Conservation (phyloP, 2,113 vertebrate genomes). For the Dermatemys mawii region DNA sequence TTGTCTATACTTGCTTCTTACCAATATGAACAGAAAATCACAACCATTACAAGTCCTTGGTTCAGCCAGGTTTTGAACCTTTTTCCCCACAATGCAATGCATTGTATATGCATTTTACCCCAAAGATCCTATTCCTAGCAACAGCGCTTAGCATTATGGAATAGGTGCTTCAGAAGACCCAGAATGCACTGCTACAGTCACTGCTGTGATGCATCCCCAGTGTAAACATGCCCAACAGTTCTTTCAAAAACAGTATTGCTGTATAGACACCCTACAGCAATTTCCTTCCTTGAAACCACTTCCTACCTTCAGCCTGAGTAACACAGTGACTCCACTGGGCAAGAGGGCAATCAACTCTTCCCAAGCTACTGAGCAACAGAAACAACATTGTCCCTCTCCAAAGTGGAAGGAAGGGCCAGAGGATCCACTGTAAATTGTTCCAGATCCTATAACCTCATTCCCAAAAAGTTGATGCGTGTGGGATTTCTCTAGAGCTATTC, state of each 20-base stretch:
- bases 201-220: neutral
- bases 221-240: neutral
- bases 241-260: neutral
- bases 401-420: neutral
- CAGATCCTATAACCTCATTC: neutral
- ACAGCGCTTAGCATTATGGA: neutral
- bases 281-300: slow-evolving; percentile 7
- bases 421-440: slow-evolving; percentile 9
- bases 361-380: neutral
- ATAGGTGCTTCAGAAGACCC: neutral
- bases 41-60: slow-evolving; percentile 31
- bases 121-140: slow-evolving; percentile 7
- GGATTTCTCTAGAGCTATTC: neutral
- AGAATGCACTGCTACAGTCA: neutral
- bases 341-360: slow-evolving; percentile 6
- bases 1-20: slow-evolving; percentile 37
- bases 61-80: neutral
- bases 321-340: neutral
- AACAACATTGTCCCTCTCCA: neutral
- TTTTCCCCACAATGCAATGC: neutral
- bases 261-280: neutral
- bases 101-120: slow-evolving; percentile 28
- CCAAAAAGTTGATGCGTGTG: neutral
- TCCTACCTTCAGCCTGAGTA: neutral
- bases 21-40: slow-evolving; percentile 34